Conservation (phyloP, 2,797 vertebrate genomes). For the Fundulus diaphanus region DNA sequence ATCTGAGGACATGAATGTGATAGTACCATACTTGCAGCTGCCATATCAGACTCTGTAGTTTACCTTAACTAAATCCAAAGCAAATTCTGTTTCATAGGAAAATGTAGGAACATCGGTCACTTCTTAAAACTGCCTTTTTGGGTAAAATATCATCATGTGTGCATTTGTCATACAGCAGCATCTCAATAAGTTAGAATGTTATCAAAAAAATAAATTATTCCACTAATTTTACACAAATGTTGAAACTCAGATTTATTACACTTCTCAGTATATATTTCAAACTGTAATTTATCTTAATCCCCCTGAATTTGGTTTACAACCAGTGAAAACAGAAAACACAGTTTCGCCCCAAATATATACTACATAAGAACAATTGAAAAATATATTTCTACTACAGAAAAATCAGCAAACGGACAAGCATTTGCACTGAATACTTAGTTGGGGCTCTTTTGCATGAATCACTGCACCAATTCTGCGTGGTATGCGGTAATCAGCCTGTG, state of each 20-base stretch:
- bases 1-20: slow-evolving; percentile 1
- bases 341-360: too few species aligned
- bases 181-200: not conserved
- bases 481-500: not conserved
- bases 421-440: not conserved
- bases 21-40: slow-evolving; percentile 7
- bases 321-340: too few species aligned
- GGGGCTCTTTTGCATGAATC: not conserved
- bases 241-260: not conserved
- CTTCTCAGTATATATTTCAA: not conserved
- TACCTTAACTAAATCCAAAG: not conserved
- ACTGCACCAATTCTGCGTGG: not conserved
- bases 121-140: not conserved
- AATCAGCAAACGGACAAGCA: not conserved
- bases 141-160: not conserved
- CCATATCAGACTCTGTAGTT: not conserved
- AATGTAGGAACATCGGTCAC: not conserved
- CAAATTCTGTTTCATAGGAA: not conserved
- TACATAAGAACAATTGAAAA: not conserved
- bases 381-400: not conserved
- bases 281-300: not conserved
- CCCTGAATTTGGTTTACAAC: not conserved
- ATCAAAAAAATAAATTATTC: not conserved
- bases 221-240: not conserved
- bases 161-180: not conserved